Base-by-base conservation (phyloP, 2,888 invertebrate species). In the Amaurobius ferox region DNA sequence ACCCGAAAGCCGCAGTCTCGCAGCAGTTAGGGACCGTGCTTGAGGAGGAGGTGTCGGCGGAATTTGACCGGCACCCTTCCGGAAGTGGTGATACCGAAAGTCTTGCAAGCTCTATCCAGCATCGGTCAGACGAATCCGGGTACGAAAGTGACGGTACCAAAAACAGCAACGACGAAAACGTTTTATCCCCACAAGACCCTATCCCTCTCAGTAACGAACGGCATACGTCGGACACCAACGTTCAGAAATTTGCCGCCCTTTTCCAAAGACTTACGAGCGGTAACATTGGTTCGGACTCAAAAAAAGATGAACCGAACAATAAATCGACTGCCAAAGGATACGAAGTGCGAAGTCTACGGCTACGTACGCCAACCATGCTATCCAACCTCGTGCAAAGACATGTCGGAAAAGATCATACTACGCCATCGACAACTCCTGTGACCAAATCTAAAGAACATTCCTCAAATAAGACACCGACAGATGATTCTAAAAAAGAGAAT, bases 121-220 rank as follows among this genome's bases (percentile, higher is more conserved):
- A 91, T 91, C 90, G 95, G 91, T 95, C 95, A 66, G 95, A 95
- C 91, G 95, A 96, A 92, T 95, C 95, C 70, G 95, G 95, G 61
- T 96, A 96, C 91, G 95, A 95, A 90, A 95, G 95, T 91, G 95
- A 95, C 90, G 94, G 95, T 73, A 93, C 90, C 0, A 90, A 91
- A 68, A 90, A 90, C 28, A 48, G 89, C 67, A 83, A 89, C 48
- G 86, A 86, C 28, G 88, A 86, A 6, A 73, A 66, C 28, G 66
- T 40, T 26, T 29, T 28, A 9, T 16, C 67, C 29, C 32, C 32
- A 13, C 55, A 55, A 11, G 71, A 79, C 62, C 28, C 61, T 7
- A 44, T 19, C 9, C 62, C 67, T 16, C 28, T 35, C n/a, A 64
- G 39, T 29, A 40, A 6, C 28, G 30, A 30, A 35, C 66, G 66